phyloP scores from a whole-genome alignment of 2,113 vertebrate genomes.

The Platichthys stellatus region DNA sequence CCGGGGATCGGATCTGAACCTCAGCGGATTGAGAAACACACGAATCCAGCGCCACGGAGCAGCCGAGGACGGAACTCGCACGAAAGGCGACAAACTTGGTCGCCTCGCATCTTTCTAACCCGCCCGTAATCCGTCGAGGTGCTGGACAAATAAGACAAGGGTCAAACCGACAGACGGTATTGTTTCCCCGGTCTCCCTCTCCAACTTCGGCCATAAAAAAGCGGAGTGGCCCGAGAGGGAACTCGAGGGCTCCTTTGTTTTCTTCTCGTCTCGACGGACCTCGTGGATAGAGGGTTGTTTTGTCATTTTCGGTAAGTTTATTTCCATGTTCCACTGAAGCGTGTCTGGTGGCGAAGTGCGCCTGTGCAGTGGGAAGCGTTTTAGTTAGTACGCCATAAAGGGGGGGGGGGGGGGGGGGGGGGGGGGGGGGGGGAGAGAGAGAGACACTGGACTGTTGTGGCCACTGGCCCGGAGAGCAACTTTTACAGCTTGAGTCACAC shows the following conservation, averaged over 20 bases:
- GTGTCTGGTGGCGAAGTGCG: conserved; percentile 76
- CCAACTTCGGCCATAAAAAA: conserved; percentile 61
- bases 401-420: conserved; percentile 45
- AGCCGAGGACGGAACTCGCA: conserved; percentile 56
- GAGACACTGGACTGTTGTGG: conserved; percentile 48
- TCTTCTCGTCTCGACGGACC: not conserved
- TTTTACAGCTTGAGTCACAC: conserved; percentile 41
- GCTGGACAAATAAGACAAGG: conserved; percentile 72
- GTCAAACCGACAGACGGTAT: conserved; percentile 72
- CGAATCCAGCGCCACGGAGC: not conserved
- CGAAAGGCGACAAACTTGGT: conserved; percentile 71
- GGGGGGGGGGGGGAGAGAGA: conserved; percentile 35
- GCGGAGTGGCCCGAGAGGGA: conserved; percentile 13
- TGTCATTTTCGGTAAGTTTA: conserved; percentile 78
- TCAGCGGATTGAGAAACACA: conserved; percentile 30
- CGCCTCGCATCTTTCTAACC: conserved; percentile 66
- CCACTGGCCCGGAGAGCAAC: conserved; percentile 56
- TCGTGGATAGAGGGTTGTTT: conserved; percentile 33
- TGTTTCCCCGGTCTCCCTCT: conserved; percentile 56
- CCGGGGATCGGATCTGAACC: conserved; percentile 8
- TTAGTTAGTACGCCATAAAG: conserved; percentile 81
- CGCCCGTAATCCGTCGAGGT: conserved; percentile 70
- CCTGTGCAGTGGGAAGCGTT: conserved; percentile 73
- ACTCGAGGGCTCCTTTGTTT: not conserved
- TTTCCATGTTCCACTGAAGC: conserved; percentile 77